phyloP scores from a whole-genome alignment of 2,113 vertebrate species.

The Cryptotis parvus region DNA sequence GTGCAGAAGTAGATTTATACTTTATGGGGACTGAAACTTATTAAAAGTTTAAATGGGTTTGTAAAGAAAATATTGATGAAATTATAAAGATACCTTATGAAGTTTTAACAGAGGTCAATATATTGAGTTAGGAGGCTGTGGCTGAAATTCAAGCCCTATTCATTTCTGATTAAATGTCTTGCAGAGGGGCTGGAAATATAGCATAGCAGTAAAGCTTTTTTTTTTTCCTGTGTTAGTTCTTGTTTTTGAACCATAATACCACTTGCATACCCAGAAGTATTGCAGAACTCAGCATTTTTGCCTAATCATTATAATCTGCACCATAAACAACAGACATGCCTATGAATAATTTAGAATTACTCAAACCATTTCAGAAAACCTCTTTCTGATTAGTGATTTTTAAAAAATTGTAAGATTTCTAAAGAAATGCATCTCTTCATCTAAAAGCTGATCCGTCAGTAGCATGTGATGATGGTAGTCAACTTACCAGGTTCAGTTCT shows the following conservation, averaged over 20 bases:
- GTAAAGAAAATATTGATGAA: conserved; percentile 6
- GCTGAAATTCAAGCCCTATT: neutral
- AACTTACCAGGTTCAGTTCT: neutral
- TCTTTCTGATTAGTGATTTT: neutral
- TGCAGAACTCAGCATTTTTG: neutral
- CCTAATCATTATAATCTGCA: neutral
- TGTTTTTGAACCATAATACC: too few species aligned
- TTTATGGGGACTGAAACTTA: neutral
- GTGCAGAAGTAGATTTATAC: neutral
- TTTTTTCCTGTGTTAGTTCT: too few species aligned
- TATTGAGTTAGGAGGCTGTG: neutral
- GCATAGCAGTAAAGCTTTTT: too few species aligned
- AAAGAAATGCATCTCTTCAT: neutral
- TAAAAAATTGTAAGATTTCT: neutral
- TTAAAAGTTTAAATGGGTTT: neutral
- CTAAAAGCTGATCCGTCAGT: neutral
- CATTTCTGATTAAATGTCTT: neutral
- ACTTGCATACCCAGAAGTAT: too few species aligned
- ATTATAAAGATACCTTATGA: neutral
- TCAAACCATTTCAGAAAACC: neutral
- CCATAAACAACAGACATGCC: neutral
- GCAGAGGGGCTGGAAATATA: too few species aligned
- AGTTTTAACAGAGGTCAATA: neutral
- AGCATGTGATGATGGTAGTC: neutral
- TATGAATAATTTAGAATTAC: neutral